Evolutionary conservation across 2,888 invertebrate species (phyloP), one percentile per base, ranked within the genome.

Genomic region (Pristionchus japonicus): DNA sequence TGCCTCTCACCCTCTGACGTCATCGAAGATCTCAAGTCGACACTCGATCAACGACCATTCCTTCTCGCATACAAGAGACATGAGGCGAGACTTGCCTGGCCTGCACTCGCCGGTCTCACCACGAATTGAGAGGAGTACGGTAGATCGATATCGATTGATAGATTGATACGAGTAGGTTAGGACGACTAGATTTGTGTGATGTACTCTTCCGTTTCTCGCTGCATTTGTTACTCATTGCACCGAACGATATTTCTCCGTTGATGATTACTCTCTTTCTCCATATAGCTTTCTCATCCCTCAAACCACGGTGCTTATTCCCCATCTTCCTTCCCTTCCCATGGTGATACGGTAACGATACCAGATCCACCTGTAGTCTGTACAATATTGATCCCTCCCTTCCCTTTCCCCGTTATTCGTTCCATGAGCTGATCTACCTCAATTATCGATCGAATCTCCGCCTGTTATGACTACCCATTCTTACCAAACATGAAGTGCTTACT

Each of bases 51-150:
- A 87, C 97, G 97, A 94, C 97, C 97, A 94, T 97, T 97, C 95
- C 97, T 97, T 95, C 96, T 98, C 95, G 98, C 98, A 31, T 98
- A 97, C 95, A 98, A 98, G 95, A 96, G 98, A 90, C 97, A 97
- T 95, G 98, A 98, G 94, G 98, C 98, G 47, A 98, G 98, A 95
- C 98, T 98, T 92, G 98, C 98, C 89, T 98, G 98, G 98, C 98
- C 98, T 11, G 43, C 77, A 4, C 77, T 77, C 27, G 43, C 77
- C 20, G 77, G 77, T 77, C 77, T 77, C n/a, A 40, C 27, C 43
- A 47, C 77, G 34, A 77, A 77, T 47, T 77, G 43, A n/a, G n/a
- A n/a, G n/a, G 77, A 43, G 6, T 47, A 43, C 43, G 77, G 43
- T 77, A 77, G 77, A 77, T 64, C 15, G 77, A 43, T n/a, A n/a